Base-by-base conservation (phyloP, 2,797 vertebrate genomes). In the Lithobates pipiens region DNA sequence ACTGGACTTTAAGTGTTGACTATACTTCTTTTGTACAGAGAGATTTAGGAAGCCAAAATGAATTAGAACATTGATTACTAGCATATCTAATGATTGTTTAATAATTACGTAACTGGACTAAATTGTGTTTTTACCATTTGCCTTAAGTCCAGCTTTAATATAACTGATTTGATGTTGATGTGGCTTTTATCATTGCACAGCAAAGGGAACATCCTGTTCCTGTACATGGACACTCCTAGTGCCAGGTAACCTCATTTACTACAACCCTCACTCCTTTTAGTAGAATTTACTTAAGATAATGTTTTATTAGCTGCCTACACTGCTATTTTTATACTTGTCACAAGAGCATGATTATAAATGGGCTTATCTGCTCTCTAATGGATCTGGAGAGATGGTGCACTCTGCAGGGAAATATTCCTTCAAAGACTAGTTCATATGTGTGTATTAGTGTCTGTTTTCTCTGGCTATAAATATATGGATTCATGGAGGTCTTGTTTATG, bases 251-350 rank as follows among this genome's bases (percentile, higher is more conserved):
- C 9, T n/a, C 16, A 61, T 23, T 61, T 61, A 23, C 21, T 3
- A 61, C 10, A 61, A 61, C 54, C 34, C 21, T 23, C 36, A 25
- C 54, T 57, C 23, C 29, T 10, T 54, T 8, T 25, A 32, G 25
- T 15, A 44, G 7, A 68, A 67, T 68, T 7, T 32, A 36, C 42
- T 71, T 54, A 29, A 70, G 10, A 80, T 70, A 80, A 69, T 71
- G 7, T 34, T n/a, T 79, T 71, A 54, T 71, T 70, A 23, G 75
- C 50, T 10, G 32, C 11, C 27, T 57, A 27, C 46, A 50, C 16
- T 25, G 77, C 68, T 78, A 68, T 78, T 78, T 78, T 78, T 78
- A 68, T 25, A 11, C 23, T 77, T 5, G 21, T n/a, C n/a, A 44
- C 21, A 11, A 25, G 61, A 80, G 25, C 8, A 54, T 34, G 65